phyloP scores from a whole-genome alignment of 2,888 invertebrate species.

The Calliscelio sp. region DNA sequence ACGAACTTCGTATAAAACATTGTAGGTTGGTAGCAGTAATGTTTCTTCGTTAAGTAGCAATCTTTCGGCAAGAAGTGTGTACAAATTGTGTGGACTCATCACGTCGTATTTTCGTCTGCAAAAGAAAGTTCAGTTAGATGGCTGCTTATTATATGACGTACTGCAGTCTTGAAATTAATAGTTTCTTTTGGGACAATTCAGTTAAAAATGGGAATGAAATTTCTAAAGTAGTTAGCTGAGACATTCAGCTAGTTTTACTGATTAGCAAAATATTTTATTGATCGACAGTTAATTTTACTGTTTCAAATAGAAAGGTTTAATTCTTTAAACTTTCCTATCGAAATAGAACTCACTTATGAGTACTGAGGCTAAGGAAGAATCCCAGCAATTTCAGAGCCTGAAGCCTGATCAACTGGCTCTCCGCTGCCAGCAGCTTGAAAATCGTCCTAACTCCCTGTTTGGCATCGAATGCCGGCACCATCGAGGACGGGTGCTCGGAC shows the following conservation, averaged over 20 bases:
- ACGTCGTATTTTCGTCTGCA: constrained; percentile 98
- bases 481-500: constrained; percentile 99
- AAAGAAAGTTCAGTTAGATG: constrained; percentile 20
- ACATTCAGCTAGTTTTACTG: no score
- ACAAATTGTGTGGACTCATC: constrained; percentile 99
- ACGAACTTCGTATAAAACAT: constrained; percentile 96
- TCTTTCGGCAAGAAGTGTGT: constrained; percentile 97
- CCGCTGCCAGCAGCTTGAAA: constrained; percentile 98
- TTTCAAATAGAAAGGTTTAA: no score
- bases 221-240: no score
- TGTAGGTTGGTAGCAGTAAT: constrained; percentile 97
- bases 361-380: constrained; percentile 98
- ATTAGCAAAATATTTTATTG: no score
- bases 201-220: no score
- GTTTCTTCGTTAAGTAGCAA: constrained; percentile 95
- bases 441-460: constrained; percentile 98
- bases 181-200: no score
- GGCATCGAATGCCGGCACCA: constrained; percentile 99
- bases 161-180: no score
- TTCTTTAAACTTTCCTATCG: no score
- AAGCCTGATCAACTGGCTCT: constrained; percentile 97
- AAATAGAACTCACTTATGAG: constrained; percentile 94
- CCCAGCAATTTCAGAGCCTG: constrained; percentile 98
- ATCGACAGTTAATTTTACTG: no score
- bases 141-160: no score